These are phyloP conservation scores for Gymnoscopelus microlampas DNA, from an alignment of 2,797 vertebrate species.

Conservation along the genomic window DNA sequence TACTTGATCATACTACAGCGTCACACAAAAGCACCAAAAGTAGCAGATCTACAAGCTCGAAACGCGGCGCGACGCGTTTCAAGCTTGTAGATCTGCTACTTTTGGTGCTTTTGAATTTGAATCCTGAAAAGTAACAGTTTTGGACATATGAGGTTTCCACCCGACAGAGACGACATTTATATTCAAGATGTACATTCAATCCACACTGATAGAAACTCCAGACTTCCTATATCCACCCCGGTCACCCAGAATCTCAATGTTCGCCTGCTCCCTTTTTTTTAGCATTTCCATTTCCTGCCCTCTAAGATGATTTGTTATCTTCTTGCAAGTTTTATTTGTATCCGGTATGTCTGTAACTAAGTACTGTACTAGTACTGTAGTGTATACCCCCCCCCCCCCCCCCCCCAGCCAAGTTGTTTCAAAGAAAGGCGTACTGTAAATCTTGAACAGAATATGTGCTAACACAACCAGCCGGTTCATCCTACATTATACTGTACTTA, in stretches of 20 bases:
- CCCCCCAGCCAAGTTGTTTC: not conserved
- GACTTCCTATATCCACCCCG: not conserved
- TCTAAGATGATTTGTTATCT: conserved; percentile 5
- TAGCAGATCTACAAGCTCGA: too few species aligned
- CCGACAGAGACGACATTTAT: too few species aligned
- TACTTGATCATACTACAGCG: too few species aligned
- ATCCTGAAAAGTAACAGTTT: too few species aligned
- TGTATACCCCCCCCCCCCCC: too few species aligned
- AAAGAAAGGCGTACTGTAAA: not conserved
- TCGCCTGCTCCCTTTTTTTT: not conserved
- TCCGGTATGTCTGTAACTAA: conserved; percentile 1
- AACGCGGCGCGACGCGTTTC: too few species aligned
- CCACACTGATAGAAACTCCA: not conserved
- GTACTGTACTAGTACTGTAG: too few species aligned
- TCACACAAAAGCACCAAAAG: too few species aligned
- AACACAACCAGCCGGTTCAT: not conserved
- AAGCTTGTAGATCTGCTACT: too few species aligned
- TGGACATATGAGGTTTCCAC: too few species aligned
- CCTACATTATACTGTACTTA: not conserved
- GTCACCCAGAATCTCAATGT: not conserved
- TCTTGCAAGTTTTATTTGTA: not conserved
- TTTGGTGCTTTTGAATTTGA: too few species aligned
- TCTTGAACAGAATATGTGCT: not conserved
- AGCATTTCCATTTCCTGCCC: conserved; percentile 10
- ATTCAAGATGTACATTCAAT: not conserved